Base-by-base conservation (phyloP, 2,888 invertebrate species). In the Campopleginae sp. region DNA sequence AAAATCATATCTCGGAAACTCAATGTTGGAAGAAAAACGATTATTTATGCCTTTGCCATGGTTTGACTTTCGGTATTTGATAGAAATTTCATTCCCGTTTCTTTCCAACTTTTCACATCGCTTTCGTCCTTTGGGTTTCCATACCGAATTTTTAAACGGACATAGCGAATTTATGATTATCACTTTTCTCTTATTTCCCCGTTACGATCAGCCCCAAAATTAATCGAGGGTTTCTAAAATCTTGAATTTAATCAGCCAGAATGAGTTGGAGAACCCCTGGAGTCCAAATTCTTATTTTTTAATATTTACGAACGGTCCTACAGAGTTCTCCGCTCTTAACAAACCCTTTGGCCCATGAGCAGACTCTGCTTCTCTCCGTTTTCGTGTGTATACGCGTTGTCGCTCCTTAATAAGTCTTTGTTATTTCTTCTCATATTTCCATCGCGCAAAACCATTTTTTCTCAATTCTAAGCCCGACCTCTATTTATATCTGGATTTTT, bases 251-350 rank as follows among this genome's bases (percentile, higher is more conserved):
- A 27, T 27, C 23, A 42, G 44, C 27, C 19, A 17, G 27, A 19
- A 46, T 38, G 38, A 2, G 3, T 58, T 27, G 27, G 84, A 80
- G 84, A 71, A 80, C 66, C 84, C 17, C 66, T 61, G 76, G 38
- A 19, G 66, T 12, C 44, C 48, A 12, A 65, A 77, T 61, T 86
- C 80, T 86, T 86, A 81, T 82, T 87, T 82, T 87, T 86, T 86
- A 86, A 87, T 83, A 78, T 77, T 83, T 88, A 86, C 72, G 84
- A 86, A 85, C 84, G 31, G 27, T 76, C 71, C 71, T 80, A 42
- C 31, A 76, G 81, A 81, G 78, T 86, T 75, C 80, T 83, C 82
- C 87, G 86, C 78, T 87, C 84, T 86, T 81, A 80, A 87, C 86
- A 81, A 88, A 87, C 86, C 84, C 79, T 79, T 79, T 38, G n/a